Conservation (phyloP, 2,888 invertebrate species). For the Minunthozetes semirufus region DNA sequence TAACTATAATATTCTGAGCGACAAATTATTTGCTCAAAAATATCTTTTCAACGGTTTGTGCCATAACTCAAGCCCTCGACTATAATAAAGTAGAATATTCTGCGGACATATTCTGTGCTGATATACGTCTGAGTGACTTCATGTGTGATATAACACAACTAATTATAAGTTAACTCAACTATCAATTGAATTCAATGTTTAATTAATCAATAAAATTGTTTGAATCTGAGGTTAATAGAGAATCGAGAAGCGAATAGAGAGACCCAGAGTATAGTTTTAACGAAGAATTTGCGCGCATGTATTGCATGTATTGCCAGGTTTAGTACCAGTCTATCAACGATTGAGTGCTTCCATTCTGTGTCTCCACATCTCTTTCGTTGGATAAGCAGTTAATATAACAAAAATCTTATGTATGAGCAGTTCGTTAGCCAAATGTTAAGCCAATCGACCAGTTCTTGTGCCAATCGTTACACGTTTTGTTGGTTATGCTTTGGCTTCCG, state of each 20-base stretch:
- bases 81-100: too few species aligned
- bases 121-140: not conserved
- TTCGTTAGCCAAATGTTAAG: too few species aligned
- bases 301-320: not conserved
- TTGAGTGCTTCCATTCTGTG: not conserved
- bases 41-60: too few species aligned
- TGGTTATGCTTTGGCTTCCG: constrained; percentile 16
- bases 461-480: not conserved
- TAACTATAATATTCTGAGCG: too few species aligned
- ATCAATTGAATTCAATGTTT: not conserved
- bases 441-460: not conserved
- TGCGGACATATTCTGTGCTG: too few species aligned
- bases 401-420: not conserved
- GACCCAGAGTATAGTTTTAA: not conserved
- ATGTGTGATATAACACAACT: not conserved
- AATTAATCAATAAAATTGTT: constrained; percentile 12
- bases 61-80: too few species aligned
- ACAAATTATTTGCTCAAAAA: too few species aligned
- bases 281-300: not conserved
- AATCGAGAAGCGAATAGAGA: not conserved
- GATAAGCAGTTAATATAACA: not conserved
- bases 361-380: not conserved
- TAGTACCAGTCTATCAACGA: not conserved
- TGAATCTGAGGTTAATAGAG: not conserved
- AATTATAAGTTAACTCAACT: not conserved